A percentile compares a stretch with the other conserved stretches of the same genome.
Conservation (phyloP, 2,888 invertebrate genomes). For the Lepidocyrtinus sp. region DNA sequence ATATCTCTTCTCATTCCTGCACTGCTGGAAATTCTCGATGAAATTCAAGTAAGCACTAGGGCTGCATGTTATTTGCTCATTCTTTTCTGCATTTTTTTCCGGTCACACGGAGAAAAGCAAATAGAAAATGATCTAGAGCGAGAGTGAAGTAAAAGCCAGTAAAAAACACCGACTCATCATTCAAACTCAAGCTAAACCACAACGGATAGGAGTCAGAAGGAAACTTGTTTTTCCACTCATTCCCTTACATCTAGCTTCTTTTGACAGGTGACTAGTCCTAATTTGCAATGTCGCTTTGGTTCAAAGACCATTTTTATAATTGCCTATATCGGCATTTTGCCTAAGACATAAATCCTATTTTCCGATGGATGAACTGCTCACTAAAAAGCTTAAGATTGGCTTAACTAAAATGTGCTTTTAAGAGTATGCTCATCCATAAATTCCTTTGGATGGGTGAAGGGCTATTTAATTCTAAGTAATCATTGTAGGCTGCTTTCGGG, state of each 20-base stretch:
- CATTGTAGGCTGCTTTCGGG: too few relatives aligned
- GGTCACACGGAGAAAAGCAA: constrained; percentile 9
- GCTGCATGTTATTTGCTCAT: constrained; percentile 9
- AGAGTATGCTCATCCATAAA: too few relatives aligned
- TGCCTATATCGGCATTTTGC: neutral
- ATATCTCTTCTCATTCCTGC: too few relatives aligned
- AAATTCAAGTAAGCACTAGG: neutral
- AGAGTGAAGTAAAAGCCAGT: neutral
- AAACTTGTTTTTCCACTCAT: constrained; percentile 17
- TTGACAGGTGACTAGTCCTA: constrained; percentile 57
- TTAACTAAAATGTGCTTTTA: too few relatives aligned
- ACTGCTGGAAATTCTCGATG: neutral
- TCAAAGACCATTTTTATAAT: constrained; percentile 17
- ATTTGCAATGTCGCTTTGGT: constrained; percentile 45
- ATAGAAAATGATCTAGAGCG: neutral
- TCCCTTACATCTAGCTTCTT: constrained; percentile 6
- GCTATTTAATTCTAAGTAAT: too few relatives aligned
- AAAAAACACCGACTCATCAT: neutral
- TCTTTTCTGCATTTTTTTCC: neutral
- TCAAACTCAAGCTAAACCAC: neutral
- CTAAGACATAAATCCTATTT: neutral
- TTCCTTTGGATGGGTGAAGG: too few relatives aligned
- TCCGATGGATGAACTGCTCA: neutral
- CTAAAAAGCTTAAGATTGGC: too few relatives aligned
- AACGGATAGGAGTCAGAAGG: neutral